Percentiles rank a stretch among this genome's conserved stretches.
Evolutionary conservation across 64 coral and sea anemone genomes (phyloP).

Genomic region (Montipora capricornis): DNA sequence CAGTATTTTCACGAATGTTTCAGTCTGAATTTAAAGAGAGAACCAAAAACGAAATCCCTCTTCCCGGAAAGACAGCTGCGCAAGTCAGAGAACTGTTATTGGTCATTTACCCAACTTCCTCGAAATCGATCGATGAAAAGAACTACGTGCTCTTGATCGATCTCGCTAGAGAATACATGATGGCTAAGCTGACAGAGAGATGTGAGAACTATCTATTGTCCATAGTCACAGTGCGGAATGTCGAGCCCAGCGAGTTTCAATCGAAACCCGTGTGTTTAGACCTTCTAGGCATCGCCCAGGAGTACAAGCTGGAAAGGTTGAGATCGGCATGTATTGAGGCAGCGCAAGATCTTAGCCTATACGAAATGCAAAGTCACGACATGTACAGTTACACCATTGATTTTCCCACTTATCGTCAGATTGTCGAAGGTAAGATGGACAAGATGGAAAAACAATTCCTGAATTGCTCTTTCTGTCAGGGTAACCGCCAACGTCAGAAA

Average conservation of each 20-base stretch:
- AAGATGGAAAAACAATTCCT: neutral
- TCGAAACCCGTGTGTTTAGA: neutral
- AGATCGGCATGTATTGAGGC: neutral
- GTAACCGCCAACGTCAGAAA: too few species aligned
- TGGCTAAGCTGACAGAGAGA: conserved; percentile 42
- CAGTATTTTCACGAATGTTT: conserved; percentile 53
- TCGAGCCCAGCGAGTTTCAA: too few species aligned
- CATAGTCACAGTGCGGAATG: too few species aligned
- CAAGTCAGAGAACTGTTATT: conserved; percentile 42
- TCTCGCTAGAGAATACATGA: conserved; percentile 39
- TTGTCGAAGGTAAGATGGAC: conserved; percentile 20
- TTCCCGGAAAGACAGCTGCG: conserved; percentile 14
- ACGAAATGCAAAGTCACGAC: neutral
- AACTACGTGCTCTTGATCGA: conserved; percentile 41
- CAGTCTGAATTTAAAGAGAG: conserved; percentile 16
- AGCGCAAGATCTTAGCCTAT: neutral
- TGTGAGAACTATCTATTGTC: conserved; percentile 4
- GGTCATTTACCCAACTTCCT: conserved; percentile 43
- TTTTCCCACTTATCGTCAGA: conserved; percentile 27
- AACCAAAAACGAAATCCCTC: conserved; percentile 12
- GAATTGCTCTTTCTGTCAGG: too few species aligned
- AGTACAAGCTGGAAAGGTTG: neutral
- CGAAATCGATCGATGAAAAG: neutral
- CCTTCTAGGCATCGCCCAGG: conserved; percentile 1
- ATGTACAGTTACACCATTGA: neutral